Percentiles rank a stretch among this genome's conserved stretches.
Conservation (phyloP, 2,888 invertebrate species). For the Nemoura dubitans region DNA sequence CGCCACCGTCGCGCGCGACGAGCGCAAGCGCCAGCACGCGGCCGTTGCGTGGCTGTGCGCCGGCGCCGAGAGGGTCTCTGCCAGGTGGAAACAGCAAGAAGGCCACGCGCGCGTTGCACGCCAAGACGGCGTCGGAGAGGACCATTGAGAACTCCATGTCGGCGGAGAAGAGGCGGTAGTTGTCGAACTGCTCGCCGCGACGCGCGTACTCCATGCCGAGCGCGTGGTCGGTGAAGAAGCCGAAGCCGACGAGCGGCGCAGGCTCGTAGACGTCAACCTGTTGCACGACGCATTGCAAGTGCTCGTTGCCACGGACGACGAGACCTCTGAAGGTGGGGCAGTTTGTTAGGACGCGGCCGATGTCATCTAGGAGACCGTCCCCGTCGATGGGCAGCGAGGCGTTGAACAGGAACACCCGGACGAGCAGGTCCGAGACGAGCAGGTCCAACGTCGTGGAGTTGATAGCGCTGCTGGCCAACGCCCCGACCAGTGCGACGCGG, state of each 20-base stretch:
- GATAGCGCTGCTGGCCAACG: not conserved
- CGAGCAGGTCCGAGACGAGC: not conserved
- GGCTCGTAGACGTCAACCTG: not conserved
- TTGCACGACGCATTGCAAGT: not conserved
- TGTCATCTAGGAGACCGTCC: not conserved
- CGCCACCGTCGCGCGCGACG: not conserved
- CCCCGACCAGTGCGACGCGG: not conserved
- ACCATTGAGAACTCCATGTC: not conserved
- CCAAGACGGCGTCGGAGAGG: not conserved
- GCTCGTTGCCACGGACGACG: not conserved
- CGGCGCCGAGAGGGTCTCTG: not conserved
- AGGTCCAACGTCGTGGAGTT: not conserved
- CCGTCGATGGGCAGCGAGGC: not conserved
- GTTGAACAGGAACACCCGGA: not conserved
- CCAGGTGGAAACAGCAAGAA: not conserved
- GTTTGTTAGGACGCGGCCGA: not conserved
- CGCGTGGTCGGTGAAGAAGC: not conserved
- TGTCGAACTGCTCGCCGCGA: not conserved
- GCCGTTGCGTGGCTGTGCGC: not conserved
- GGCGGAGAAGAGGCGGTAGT: not conserved
- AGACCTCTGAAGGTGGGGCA: not conserved
- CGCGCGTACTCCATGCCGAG: not conserved
- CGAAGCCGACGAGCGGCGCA: not conserved
- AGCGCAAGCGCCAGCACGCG: not conserved
- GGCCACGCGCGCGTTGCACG: not conserved